These are phyloP conservation scores for Dendrolimus kikuchii DNA, from an alignment of 1,140 invertebrate genomes.

Conservation along the genomic window DNA sequence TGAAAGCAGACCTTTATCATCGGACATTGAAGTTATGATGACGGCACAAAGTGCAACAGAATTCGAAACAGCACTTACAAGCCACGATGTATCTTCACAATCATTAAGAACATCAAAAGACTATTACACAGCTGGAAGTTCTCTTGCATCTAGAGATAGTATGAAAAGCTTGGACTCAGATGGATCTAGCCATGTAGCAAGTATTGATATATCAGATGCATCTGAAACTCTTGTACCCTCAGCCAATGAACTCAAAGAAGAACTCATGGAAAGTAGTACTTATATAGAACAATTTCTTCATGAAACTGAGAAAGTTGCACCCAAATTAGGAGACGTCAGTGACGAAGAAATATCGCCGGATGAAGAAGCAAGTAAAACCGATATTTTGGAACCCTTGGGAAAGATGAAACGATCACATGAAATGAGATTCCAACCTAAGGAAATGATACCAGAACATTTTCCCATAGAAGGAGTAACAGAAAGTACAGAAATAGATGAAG, in stretches of 20 bases:
- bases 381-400: constrained; percentile 66
- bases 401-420: constrained; percentile 91
- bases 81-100: constrained; percentile 81
- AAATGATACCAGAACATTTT: constrained; percentile 66
- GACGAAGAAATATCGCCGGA: constrained; percentile 71
- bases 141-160: constrained; percentile 88
- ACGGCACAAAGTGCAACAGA: constrained; percentile 82
- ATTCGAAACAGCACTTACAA: constrained; percentile 90
- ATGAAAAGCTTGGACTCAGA: constrained; percentile 92
- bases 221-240: constrained; percentile 93
- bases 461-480: constrained; percentile 49
- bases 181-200: constrained; percentile 89
- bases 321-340: constrained; percentile 47
- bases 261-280: constrained; percentile 68
- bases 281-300: constrained; percentile 66
- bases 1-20: constrained; percentile 88
- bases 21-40: constrained; percentile 86
- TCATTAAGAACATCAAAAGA: constrained; percentile 83
- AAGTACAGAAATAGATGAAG: constrained; percentile 59
- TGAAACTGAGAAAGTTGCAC: constrained; percentile 46
- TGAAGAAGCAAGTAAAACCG: constrained; percentile 60
- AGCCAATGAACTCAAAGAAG: constrained; percentile 75
- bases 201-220: constrained; percentile 90
- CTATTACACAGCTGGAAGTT: constrained; percentile 87
- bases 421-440: constrained; percentile 89